phyloP scores from a whole-genome alignment of 2,888 invertebrate genomes.

The Campoplex capitator region DNA sequence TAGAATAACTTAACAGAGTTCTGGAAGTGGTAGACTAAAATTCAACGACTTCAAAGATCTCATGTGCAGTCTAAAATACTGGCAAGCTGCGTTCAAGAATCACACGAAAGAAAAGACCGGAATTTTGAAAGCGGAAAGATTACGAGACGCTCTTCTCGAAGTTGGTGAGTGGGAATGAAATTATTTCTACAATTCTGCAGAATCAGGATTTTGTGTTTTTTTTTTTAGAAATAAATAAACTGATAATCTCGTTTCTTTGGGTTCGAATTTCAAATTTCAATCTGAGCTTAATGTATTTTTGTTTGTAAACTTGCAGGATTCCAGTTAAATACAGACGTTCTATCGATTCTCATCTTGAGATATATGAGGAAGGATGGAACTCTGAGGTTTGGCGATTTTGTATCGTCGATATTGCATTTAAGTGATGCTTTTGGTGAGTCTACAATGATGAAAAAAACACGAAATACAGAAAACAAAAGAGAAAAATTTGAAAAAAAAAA shows the following conservation, averaged over 20 bases:
- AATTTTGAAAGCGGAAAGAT: slow-evolving; percentile 93
- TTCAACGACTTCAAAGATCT: slow-evolving; percentile 95
- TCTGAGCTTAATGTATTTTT: background rate
- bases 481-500: background rate
- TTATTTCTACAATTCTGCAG: background rate
- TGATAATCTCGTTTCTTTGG: background rate
- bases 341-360: slow-evolving; percentile 92
- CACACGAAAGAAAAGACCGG: slow-evolving; percentile 96
- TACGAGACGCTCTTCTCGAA: slow-evolving; percentile 93
- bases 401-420: slow-evolving; percentile 94
- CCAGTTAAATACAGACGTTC: slow-evolving; percentile 93
- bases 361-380: slow-evolving; percentile 98
- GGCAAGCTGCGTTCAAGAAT: slow-evolving; percentile 96
- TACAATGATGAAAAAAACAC: background rate
- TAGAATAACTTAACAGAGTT: slow-evolving; percentile 86
- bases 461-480: background rate
- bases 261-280: background rate
- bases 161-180: slow-evolving; percentile 87
- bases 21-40: slow-evolving; percentile 92
- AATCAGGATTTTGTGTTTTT: background rate
- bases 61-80: slow-evolving; percentile 95
- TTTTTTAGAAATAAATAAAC: background rate
- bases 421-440: slow-evolving; percentile 94
- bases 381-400: slow-evolving; percentile 95
- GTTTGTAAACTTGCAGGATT: slow-evolving; percentile 87